phyloP scores from a whole-genome alignment of 2,113 vertebrate species.

The Ophthalmolycus amberensis region DNA sequence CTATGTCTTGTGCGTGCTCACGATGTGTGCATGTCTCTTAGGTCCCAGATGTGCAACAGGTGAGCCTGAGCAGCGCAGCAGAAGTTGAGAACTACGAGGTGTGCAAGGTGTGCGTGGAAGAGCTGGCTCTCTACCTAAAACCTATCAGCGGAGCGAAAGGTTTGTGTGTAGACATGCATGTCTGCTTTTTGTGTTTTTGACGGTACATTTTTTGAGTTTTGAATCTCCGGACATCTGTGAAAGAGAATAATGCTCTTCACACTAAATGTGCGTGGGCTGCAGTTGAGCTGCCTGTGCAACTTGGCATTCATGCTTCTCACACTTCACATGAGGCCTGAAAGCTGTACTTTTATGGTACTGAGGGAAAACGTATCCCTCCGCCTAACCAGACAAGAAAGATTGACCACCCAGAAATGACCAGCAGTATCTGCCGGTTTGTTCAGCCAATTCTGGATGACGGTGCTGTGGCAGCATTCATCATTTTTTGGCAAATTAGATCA shows the following conservation, averaged over 20 bases:
- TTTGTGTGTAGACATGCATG: conserved; percentile 40
- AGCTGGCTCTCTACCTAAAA: conserved; percentile 96
- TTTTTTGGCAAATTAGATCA: neutral
- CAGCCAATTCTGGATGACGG: conserved; percentile 5
- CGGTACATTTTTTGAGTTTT: conserved; percentile 1
- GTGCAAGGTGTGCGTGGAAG: conserved; percentile 93
- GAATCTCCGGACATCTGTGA: conserved; percentile 13
- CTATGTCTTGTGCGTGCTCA: neutral
- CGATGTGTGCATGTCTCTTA: conserved; percentile 51
- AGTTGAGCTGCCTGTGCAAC: conserved; percentile 20
- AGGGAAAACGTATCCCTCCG: conserved; percentile 14
- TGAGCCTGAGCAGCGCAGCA: conserved; percentile 89
- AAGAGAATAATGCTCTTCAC: conserved; percentile 38
- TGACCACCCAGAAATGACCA: neutral
- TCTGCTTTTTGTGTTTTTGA: conserved; percentile 5
- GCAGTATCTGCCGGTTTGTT: conserved; percentile 2
- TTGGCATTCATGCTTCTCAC: conserved; percentile 51
- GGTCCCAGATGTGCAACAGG: conserved; percentile 90
- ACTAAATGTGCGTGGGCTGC: conserved; percentile 35
- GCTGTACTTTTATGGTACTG: conserved; percentile 31
- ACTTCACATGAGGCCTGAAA: conserved; percentile 43
- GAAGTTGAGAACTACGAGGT: conserved; percentile 94
- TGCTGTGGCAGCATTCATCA: neutral
- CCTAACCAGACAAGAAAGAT: neutral
- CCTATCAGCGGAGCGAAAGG: conserved; percentile 94